Percentiles rank a stretch among this genome's conserved stretches.
Conservation (phyloP, 1,140 invertebrate species). For the Conus betulinus region DNA sequence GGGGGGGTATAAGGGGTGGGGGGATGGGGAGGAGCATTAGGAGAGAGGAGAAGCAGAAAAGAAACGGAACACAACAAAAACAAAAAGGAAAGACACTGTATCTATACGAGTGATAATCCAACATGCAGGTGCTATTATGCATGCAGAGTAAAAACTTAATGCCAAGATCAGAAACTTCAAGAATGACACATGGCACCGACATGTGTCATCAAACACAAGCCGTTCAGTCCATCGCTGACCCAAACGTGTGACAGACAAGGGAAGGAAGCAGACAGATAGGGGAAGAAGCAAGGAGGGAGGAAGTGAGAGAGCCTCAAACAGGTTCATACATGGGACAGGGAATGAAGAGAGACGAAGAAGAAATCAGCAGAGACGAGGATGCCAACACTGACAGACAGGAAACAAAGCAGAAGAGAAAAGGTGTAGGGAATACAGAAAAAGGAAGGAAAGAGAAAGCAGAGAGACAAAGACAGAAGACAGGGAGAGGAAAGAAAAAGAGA, state of each 20-base stretch:
- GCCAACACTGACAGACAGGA: no score
- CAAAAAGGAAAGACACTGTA: no score
- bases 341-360: background rate
- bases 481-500: background rate
- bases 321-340: background rate
- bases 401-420: background rate
- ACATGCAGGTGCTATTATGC: no score
- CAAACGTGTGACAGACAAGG: background rate
- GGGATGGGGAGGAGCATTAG: no score
- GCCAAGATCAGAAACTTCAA: no score
- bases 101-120: no score
- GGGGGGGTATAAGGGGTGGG: no score
- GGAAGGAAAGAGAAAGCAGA: background rate
- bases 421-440: background rate
- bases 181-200: no score
- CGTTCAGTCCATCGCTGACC: background rate
- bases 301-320: background rate
- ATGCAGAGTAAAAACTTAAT: no score
- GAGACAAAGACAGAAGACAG: background rate
- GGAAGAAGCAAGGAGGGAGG: constrained; percentile 3
- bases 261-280: constrained; percentile 15
- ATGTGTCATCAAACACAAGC: no score
- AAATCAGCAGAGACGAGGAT: background rate
- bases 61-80: no score
- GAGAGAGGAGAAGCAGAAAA: no score